phyloP scores from a whole-genome alignment of 2,888 invertebrate genomes.

The Metacarcinus magister region DNA sequence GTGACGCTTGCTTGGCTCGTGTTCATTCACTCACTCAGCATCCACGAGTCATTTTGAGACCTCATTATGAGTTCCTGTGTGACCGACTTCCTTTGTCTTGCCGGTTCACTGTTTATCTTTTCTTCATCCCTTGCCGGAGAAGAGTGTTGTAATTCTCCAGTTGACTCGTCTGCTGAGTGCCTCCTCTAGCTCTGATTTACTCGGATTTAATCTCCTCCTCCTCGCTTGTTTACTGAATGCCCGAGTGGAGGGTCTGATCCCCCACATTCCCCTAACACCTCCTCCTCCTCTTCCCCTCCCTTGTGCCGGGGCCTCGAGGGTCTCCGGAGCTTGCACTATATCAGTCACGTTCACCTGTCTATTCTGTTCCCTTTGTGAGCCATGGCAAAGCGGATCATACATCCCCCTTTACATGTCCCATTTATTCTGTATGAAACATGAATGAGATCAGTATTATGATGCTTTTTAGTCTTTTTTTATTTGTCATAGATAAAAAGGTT shows the following conservation, averaged over 20 bases:
- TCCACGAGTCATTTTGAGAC: neutral
- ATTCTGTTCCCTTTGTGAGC: neutral
- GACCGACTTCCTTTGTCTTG: neutral
- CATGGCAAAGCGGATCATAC: conserved; percentile 1
- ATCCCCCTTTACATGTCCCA: neutral
- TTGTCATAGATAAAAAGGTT: too few relatives aligned
- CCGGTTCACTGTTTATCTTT: neutral
- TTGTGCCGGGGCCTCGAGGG: neutral
- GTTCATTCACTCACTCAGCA: neutral
- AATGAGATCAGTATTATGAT: neutral
- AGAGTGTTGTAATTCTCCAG: neutral
- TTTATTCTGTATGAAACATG: neutral
- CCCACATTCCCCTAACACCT: neutral
- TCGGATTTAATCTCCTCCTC: conserved; percentile 9
- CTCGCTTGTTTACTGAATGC: neutral
- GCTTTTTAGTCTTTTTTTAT: too few relatives aligned
- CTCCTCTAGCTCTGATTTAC: neutral
- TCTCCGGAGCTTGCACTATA: neutral
- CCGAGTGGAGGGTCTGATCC: neutral
- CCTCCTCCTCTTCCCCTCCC: neutral
- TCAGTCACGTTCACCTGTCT: neutral
- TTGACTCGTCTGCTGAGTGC: neutral
- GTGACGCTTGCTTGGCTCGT: neutral
- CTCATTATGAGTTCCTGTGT: neutral
- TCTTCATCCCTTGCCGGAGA: neutral